Evolutionary conservation across 2,113 vertebrate genomes (phyloP).

Genomic region (Gorsachius goisagi): DNA sequence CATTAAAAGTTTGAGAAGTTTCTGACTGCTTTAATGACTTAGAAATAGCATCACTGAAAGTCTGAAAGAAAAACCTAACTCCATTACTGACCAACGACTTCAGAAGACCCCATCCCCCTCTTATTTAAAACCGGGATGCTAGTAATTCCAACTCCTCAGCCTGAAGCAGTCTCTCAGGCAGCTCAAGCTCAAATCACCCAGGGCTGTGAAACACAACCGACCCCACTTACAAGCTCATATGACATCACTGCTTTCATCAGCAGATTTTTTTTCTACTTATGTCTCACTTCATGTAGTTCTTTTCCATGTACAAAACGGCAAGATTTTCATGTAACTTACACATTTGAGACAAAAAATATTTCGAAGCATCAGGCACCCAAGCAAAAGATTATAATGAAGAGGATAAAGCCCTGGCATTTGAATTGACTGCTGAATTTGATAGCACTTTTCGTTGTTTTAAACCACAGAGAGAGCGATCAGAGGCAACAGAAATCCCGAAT

Average conservation of each 20-base stretch:
- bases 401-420: neutral
- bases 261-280: neutral
- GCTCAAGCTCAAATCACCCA: neutral
- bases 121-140: neutral
- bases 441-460: slow-evolving; percentile 36
- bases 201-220: neutral
- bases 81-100: neutral
- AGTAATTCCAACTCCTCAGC: neutral
- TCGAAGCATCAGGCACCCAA: neutral
- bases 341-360: neutral
- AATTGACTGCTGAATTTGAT: neutral
- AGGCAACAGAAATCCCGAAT: slow-evolving; percentile 17
- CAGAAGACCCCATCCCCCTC: neutral
- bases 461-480: neutral
- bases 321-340: neutral
- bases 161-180: neutral
- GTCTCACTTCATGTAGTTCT: neutral
- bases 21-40: neutral
- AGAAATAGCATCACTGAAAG: neutral
- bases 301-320: neutral
- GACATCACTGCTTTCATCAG: neutral
- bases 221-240: neutral
- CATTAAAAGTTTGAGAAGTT: neutral
- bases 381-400: neutral
- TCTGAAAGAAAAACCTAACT: neutral